Evolutionary conservation across 30 jellyfish, hydroid and myxozoan genomes (phyloP).

Genomic region (Nemopilema nomurai): DNA sequence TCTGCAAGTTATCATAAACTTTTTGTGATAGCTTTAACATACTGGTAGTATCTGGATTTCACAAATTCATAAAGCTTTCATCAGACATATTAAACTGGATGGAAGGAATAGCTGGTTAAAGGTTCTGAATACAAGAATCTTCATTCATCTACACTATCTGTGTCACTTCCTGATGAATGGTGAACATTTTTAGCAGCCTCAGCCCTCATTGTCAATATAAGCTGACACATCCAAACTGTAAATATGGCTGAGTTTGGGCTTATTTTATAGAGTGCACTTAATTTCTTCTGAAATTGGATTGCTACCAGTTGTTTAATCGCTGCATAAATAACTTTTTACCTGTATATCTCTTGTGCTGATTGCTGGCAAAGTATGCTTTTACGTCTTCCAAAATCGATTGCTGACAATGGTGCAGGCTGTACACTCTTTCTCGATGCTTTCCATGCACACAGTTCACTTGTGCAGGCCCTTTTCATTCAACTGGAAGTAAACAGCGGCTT

Average conservation of each 20-base stretch:
- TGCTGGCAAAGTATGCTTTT: neutral
- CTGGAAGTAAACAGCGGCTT: conserved; percentile 47
- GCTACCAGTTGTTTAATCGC: conserved; percentile 20
- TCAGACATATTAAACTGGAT: neutral
- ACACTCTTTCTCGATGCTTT: conserved; percentile 25
- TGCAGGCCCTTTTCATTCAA: conserved; percentile 27
- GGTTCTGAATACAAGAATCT: conserved; percentile 33
- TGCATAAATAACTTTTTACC: neutral
- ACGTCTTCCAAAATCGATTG: conserved; percentile 10
- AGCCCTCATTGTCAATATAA: conserved; percentile 3
- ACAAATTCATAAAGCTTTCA: conserved; percentile 19
- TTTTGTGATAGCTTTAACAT: neutral
- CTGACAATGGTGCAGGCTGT: conserved; percentile 12
- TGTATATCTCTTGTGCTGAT: conserved; percentile 22
- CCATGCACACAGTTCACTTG: conserved; percentile 44
- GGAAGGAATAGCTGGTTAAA: conserved; percentile 19
- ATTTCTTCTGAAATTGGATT: conserved; percentile 25
- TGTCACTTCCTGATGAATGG: conserved; percentile 39
- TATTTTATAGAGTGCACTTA: conserved; percentile 3
- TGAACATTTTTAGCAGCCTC: conserved; percentile 18
- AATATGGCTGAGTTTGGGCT: conserved; percentile 22
- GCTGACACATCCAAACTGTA: conserved; percentile 31
- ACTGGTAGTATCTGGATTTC: neutral
- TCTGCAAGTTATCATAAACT: conserved; percentile 6
- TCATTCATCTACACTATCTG: conserved; percentile 34